phyloP scores from a whole-genome alignment of 64 coral and sea anemone species.

The Montipora cactus region DNA sequence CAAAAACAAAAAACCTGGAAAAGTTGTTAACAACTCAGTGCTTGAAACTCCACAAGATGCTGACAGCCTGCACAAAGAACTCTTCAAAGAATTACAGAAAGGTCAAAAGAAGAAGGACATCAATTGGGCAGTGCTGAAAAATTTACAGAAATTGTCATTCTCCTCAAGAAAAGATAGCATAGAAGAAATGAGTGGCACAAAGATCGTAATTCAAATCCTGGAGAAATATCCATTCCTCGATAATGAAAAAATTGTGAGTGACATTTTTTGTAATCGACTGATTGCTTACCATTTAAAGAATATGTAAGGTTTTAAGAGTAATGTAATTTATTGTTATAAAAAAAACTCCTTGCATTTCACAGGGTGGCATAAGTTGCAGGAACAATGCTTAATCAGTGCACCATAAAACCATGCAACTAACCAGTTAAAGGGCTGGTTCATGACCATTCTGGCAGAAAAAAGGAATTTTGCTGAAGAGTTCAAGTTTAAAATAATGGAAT shows the following conservation, averaged over 20 bases:
- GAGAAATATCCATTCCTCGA: constrained; percentile 5
- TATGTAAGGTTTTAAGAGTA: too few relatives aligned
- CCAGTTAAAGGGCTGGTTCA: too few relatives aligned
- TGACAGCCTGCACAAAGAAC: constrained; percentile 18
- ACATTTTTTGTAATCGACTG: not conserved
- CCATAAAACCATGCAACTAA: too few relatives aligned
- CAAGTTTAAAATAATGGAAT: too few relatives aligned
- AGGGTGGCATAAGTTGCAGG: too few relatives aligned
- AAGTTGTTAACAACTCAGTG: not conserved
- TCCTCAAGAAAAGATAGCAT: not conserved
- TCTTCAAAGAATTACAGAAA: not conserved
- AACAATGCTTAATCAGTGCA: too few relatives aligned
- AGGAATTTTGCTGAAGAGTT: too few relatives aligned
- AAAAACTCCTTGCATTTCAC: too few relatives aligned
- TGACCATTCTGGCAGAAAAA: too few relatives aligned
- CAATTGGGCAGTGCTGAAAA: not conserved
- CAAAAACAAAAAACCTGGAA: not conserved
- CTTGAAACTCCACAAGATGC: not conserved
- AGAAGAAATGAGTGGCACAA: constrained; percentile 19
- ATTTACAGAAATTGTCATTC: constrained; percentile 28
- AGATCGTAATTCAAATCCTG: not conserved
- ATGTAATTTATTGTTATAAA: too few relatives aligned
- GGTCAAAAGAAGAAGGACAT: not conserved
- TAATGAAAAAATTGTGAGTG: constrained; percentile 27
- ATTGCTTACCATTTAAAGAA: too few relatives aligned